Evolutionary conservation across 2,888 invertebrate species (phyloP), one percentile per base, ranked within the genome.

Genomic region (Melitaea athalia): DNA sequence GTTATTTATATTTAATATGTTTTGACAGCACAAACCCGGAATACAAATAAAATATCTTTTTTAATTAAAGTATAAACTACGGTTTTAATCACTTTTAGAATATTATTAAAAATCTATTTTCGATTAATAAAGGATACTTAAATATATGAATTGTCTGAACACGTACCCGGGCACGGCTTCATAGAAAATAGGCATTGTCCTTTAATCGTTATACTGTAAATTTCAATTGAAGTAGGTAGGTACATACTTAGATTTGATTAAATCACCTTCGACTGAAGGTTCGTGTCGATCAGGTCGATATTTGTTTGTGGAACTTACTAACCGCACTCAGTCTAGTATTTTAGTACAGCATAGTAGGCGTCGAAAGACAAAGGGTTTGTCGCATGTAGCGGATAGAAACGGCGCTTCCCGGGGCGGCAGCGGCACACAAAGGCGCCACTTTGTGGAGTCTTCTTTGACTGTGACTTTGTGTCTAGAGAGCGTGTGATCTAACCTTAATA

Each of bases 401-500:
- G 79, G 77, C 75, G 77, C 63, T 74, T 72, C 75, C 74, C 74
- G 72, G 72, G 75, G 75, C 78, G 79, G 77, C 75, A 77, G 79
- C 80, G 81, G 77, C 77, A 76, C 83, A 85, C 91, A 91, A 90
- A 91, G 88, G 85, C 85, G 82, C 85, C 91, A 91, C 91, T 91
- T 91, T 88, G 88, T 82, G 83, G 85, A 86, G 81, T 81, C 83
- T 79, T 81, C 90, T 90, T 89, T 91, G 90, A 87, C 86, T 86
- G 72, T 71, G 75, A 88, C 86, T 86, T 73, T 72, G 75, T 70
- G 76, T 72, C 84, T 78, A 81, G 81, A 78, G 83, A 81, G 84
- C 84, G 85, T 88, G 86, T 87, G 84, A 85, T 86, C 88, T 79
- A 83, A 85, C 88, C 87, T 89, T 89, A 90, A 91, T 91, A 89